Conservation (phyloP, 1,140 invertebrate species). For the Drosophila pallidifrons region DNA sequence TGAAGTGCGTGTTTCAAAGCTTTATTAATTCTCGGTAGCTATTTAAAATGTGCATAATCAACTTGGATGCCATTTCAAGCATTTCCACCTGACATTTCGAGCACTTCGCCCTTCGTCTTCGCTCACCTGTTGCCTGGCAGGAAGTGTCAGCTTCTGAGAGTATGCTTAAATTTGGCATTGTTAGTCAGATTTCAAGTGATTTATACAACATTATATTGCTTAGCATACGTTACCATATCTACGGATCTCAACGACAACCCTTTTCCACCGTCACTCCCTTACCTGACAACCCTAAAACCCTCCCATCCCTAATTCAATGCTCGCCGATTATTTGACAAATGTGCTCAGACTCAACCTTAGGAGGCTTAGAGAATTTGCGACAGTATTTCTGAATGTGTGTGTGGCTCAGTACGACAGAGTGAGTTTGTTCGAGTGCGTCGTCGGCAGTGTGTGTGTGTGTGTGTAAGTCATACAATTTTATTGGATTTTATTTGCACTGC, state of each 20-base stretch:
- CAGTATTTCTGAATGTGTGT: conserved; percentile 10
- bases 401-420: not conserved
- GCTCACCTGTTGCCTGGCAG: conserved; percentile 44
- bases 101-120: not conserved
- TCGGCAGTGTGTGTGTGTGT: conserved; percentile 3
- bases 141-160: conserved; percentile 28
- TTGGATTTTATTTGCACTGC: conserved; percentile 79
- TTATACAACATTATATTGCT: conserved; percentile 48
- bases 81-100: conserved; percentile 9
- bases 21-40: not conserved
- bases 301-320: not conserved
- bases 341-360: conserved; percentile 18
- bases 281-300: conserved; percentile 5
- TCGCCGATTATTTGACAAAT: conserved; percentile 45
- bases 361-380: conserved; percentile 3
- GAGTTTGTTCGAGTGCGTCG: conserved; percentile 5
- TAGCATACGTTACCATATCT: conserved; percentile 49
- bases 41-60: conserved; percentile 1
- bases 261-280: not conserved
- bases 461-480: conserved; percentile 63
- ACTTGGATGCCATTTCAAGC: not conserved
- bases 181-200: conserved; percentile 36
- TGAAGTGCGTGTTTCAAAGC: not conserved
- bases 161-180: conserved; percentile 19
- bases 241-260: conserved; percentile 9